These are phyloP conservation scores for Aurelia coerulea DNA, from an alignment of 30 jellyfish, hydroid and myxozoan genomes.

Conservation along the genomic window DNA sequence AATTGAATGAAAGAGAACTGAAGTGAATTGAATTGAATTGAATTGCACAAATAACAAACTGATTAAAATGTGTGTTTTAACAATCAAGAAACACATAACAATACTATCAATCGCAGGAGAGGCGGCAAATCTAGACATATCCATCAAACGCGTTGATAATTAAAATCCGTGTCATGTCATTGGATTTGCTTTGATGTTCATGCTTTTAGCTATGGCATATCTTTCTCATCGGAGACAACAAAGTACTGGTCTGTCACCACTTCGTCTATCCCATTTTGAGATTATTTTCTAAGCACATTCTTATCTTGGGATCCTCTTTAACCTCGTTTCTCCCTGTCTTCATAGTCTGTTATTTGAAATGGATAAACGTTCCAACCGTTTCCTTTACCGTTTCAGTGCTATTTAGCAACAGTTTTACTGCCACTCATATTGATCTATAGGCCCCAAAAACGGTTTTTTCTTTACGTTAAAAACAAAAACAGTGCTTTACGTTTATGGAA, in stretches of 20 bases:
- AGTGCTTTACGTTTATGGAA: too few relatives aligned
- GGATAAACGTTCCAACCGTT: constrained; percentile 9
- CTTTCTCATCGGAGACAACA: constrained; percentile 59
- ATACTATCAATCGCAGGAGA: constrained; percentile 3
- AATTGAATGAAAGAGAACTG: too few relatives aligned
- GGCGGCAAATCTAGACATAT: constrained; percentile 65
- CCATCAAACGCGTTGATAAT: constrained; percentile 55
- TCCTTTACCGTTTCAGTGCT: constrained; percentile 19
- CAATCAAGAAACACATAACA: constrained; percentile 10
- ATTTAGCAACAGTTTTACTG: neutral
- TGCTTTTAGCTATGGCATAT: constrained; percentile 5
- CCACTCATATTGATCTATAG: neutral
- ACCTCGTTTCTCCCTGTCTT: constrained; percentile 15
- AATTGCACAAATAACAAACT: too few relatives aligned
- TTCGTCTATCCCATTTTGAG: constrained; percentile 59
- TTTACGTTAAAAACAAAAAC: too few relatives aligned
- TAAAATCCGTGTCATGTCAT: constrained; percentile 58
- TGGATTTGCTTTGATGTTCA: constrained; percentile 33
- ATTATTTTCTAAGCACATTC: constrained; percentile 27
- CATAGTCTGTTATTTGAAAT: constrained; percentile 11
- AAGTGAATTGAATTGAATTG: too few relatives aligned
- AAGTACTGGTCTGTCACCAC: constrained; percentile 38
- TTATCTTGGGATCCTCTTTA: constrained; percentile 27
- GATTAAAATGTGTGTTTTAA: constrained; percentile 16
- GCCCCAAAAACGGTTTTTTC: too few relatives aligned